phyloP scores from a whole-genome alignment of 2,888 invertebrate species.

The Parnassius mnemosyne region DNA sequence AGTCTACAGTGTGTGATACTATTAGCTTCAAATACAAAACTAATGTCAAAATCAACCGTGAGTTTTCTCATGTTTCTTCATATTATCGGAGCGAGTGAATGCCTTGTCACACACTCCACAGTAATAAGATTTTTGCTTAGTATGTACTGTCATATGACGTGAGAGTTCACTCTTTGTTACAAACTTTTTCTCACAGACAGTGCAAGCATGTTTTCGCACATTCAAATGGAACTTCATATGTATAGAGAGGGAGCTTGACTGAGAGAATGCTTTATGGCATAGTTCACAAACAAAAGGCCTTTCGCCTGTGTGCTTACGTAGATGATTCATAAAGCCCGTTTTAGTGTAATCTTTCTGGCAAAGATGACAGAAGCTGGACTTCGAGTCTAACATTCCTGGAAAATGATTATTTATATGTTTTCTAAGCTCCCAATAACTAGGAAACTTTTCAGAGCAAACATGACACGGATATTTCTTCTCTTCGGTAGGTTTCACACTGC shows the following conservation, averaged over 20 bases:
- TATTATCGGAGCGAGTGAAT: conserved; percentile 77
- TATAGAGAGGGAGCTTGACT: conserved; percentile 76
- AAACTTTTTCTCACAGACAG: conserved; percentile 78
- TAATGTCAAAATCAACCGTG: conserved; percentile 57
- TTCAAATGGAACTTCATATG: conserved; percentile 79
- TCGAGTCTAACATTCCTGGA: conserved; percentile 77
- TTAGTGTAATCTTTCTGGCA: conserved; percentile 79
- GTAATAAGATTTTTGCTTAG: conserved; percentile 77
- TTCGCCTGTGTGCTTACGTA: conserved; percentile 76
- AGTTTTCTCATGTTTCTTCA: conserved; percentile 80
- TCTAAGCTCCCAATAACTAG: conserved; percentile 75
- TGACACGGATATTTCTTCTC: conserved; percentile 77
- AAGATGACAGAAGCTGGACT: conserved; percentile 78
- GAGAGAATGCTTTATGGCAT: conserved; percentile 76
- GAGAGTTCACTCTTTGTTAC: conserved; percentile 78
- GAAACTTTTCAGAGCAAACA: conserved; percentile 74
- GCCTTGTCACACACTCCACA: conserved; percentile 79
- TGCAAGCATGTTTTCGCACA: conserved; percentile 77
- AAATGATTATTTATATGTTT: conserved; percentile 77
- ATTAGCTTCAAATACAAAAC: conserved; percentile 30
- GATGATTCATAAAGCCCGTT: conserved; percentile 78
- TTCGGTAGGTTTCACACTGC: conserved; percentile 71
- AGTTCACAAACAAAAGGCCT: conserved; percentile 77
- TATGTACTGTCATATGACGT: conserved; percentile 79
- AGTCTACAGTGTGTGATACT: conserved; percentile 34